Conservation (phyloP, 2,888 invertebrate genomes). For the Synergus umbraculus region DNA sequence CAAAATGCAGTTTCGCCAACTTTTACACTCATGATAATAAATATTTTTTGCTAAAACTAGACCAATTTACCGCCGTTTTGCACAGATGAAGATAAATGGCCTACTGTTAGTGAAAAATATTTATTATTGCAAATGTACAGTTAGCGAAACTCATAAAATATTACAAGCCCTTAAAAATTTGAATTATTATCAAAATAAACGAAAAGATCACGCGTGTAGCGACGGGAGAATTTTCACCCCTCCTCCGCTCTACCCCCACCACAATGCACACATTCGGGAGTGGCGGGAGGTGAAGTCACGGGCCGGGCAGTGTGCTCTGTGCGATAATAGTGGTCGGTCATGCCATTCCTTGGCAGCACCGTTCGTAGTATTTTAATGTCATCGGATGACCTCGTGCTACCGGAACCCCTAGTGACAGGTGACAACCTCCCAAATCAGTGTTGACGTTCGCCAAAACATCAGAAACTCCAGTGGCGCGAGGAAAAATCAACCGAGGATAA, state of each 20-base stretch:
- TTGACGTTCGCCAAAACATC: not conserved
- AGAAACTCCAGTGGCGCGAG: slow-evolving; percentile 18
- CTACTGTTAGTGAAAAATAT: too few species aligned
- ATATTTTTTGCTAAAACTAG: too few species aligned
- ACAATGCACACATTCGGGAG: slow-evolving; percentile 39
- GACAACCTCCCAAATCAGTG: slow-evolving; percentile 13
- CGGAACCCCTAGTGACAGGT: slow-evolving; percentile 20
- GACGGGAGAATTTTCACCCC: slow-evolving; percentile 33
- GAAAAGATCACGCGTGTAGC: not conserved
- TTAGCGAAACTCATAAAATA: too few species aligned
- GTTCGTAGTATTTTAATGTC: slow-evolving; percentile 54
- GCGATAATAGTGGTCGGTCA: slow-evolving; percentile 75
- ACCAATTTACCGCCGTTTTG: too few species aligned
- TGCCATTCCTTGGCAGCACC: slow-evolving; percentile 62
- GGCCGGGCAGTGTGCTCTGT: slow-evolving; percentile 75
- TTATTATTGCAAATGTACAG: too few species aligned
- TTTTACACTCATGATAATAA: too few species aligned
- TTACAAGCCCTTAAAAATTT: not conserved
- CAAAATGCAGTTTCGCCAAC: too few species aligned
- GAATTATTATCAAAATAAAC: not conserved
- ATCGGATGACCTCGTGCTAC: not conserved
- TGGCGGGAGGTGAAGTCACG: slow-evolving; percentile 55
- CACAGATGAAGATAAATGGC: too few species aligned
- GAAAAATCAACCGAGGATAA: slow-evolving; percentile 29
- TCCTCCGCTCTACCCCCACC: not conserved